These are phyloP conservation scores for Pachyramphus minor DNA, from an alignment of 2,113 vertebrate genomes.

Conservation along the genomic window DNA sequence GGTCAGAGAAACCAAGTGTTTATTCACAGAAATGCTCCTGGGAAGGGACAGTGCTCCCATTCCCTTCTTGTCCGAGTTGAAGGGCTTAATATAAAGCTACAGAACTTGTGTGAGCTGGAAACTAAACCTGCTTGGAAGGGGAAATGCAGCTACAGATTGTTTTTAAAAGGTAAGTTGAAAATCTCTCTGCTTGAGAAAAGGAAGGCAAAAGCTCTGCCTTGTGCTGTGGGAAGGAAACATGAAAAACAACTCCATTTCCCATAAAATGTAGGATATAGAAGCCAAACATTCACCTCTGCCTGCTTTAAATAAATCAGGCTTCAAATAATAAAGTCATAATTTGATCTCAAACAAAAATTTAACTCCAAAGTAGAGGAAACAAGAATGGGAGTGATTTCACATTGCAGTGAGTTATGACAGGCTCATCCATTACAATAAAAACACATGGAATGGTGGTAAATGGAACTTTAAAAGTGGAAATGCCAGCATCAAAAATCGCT, in stretches of 20 bases:
- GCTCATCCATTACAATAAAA: background rate
- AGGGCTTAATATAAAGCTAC: background rate
- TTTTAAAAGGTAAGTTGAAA: background rate
- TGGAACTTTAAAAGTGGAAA: background rate
- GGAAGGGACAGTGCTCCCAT: background rate
- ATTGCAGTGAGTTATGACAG: background rate
- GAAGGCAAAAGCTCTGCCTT: background rate
- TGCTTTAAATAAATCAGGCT: background rate
- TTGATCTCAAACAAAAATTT: background rate
- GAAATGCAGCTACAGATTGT: background rate
- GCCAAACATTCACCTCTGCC: background rate
- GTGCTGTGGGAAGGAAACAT: background rate
- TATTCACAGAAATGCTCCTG: background rate
- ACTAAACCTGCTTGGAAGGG: background rate
- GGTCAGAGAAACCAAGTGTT: background rate
- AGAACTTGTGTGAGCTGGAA: background rate
- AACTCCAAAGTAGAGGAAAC: background rate
- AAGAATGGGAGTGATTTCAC: background rate
- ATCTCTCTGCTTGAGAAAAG: background rate
- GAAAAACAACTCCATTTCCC: background rate
- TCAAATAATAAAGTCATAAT: background rate
- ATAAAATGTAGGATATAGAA: background rate
- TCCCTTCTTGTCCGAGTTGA: background rate
- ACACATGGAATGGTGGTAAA: background rate
- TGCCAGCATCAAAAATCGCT: background rate